phyloP scores from a whole-genome alignment of 2,888 invertebrate genomes.

The Drosophila pseudotalamancana region DNA sequence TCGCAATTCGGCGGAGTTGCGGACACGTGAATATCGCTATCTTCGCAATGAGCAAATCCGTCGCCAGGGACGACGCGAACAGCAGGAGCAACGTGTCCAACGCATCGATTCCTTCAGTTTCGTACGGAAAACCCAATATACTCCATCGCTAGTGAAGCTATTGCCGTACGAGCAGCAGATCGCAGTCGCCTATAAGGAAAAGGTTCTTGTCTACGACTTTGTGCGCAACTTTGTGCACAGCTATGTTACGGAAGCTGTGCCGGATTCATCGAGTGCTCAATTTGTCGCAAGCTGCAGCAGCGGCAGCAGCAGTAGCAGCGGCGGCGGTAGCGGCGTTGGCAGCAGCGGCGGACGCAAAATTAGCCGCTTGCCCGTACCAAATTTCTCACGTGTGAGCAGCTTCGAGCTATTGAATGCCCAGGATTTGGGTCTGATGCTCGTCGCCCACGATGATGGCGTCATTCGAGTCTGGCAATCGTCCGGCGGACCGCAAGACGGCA shows the following conservation, averaged over 20 bases:
- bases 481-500: not conserved
- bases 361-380: not conserved
- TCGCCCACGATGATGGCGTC: conserved; percentile 89
- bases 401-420: conserved; percentile 95
- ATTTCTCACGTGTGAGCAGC: conserved; percentile 89
- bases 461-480: conserved; percentile 85
- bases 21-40: conserved; percentile 90
- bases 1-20: conserved; percentile 83
- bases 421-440: conserved; percentile 89
- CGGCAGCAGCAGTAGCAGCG: not conserved
- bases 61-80: conserved; percentile 88
- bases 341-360: not conserved
- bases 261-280: not conserved
- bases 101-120: conserved; percentile 93
- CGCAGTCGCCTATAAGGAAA: conserved; percentile 93
- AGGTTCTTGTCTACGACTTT: conserved; percentile 86
- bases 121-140: conserved; percentile 91
- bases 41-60: conserved; percentile 89
- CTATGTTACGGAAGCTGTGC: conserved; percentile 55
- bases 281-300: not conserved
- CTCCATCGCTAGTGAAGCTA: conserved; percentile 92
- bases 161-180: conserved; percentile 96
- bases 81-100: conserved; percentile 85
- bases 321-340: not conserved
- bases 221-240: conserved; percentile 76